These are phyloP conservation scores for Psilopogon haemacephalus DNA, from an alignment of 2,113 vertebrate genomes.

Conservation along the genomic window DNA sequence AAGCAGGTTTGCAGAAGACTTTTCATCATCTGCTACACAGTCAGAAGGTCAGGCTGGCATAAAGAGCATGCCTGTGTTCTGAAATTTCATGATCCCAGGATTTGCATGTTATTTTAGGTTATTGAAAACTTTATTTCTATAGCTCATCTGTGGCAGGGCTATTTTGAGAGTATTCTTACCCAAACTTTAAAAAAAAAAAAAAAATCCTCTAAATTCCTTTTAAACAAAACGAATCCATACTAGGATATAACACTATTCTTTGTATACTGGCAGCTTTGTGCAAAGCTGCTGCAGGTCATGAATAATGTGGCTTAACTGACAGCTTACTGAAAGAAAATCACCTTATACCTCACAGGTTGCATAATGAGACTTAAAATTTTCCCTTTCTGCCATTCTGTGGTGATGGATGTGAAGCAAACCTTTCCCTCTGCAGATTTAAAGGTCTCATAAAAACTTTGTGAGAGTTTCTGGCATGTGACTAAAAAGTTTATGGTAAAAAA, in stretches of 20 bases:
- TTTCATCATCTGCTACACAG: conserved; percentile 6
- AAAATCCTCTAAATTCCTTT: neutral
- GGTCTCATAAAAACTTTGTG: neutral
- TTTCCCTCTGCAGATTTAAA: neutral
- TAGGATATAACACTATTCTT: neutral
- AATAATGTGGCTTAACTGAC: neutral
- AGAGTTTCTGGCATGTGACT: neutral
- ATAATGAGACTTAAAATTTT: neutral
- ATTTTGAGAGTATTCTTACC: neutral
- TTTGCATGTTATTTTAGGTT: conserved; percentile 7
- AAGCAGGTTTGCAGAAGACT: neutral
- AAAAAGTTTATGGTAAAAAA: neutral
- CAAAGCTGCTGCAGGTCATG: neutral
- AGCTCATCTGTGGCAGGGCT: neutral
- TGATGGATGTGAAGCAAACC: neutral
- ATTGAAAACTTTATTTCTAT: neutral
- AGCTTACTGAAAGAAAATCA: neutral
- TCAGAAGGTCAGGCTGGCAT: conserved; percentile 12
- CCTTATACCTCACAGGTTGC: neutral
- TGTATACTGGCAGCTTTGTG: neutral
- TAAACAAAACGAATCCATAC: neutral
- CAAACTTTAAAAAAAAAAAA: neutral
- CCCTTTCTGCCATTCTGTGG: neutral
- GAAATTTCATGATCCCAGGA: neutral
- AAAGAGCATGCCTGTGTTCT: neutral